Base-by-base conservation (phyloP, 2,888 invertebrate genomes). In the Cheilosia urbana region DNA sequence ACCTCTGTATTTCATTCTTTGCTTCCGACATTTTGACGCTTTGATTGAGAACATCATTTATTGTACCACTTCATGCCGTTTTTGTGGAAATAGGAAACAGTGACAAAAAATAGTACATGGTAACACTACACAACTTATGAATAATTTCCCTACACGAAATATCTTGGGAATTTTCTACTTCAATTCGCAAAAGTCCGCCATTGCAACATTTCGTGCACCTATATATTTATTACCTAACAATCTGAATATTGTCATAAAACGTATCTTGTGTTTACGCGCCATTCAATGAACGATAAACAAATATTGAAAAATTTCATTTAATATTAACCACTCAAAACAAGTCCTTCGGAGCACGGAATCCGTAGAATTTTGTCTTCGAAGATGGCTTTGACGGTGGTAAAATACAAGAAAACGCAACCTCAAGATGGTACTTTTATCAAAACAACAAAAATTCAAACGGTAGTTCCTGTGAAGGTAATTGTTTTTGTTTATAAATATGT, bases 351-450 rank as follows among this genome's bases (percentile, higher is more conserved):
- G 42, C 30, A 19, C 42, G 11, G 24, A 51, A 15, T 47, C 24
- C 2, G 27, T 24, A 27, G 24, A 3, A 24, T 5, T 60, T 34
- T n/a, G 11, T 19, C 34, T 53, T 34, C 30, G 24, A 81, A 60
- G 42, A 88, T 88, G 87, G 88, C 88, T 62, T 60, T 88, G 82
- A 87, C 88, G 42, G 83, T 85, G 66, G 87, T 88, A 68, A 87
- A 87, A 79, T 83, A 83, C 47, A 87, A 83, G 69, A 87, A 83
- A 65, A 37, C 87, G n/a, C 78, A 87, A 37, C 73, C 73, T 21
- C 77, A 77, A 58, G 87, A 73, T 17, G 77, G 77, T 42, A 69
- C 71, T 3, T 30, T 82, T 34, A 51, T 72, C 51, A 71, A 72
- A 40, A 27, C 79, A 30, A 34, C 72, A 24, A 79, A 66, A 72